phyloP scores from a whole-genome alignment of 2,888 invertebrate species.

The Drosophila kanekoi region DNA sequence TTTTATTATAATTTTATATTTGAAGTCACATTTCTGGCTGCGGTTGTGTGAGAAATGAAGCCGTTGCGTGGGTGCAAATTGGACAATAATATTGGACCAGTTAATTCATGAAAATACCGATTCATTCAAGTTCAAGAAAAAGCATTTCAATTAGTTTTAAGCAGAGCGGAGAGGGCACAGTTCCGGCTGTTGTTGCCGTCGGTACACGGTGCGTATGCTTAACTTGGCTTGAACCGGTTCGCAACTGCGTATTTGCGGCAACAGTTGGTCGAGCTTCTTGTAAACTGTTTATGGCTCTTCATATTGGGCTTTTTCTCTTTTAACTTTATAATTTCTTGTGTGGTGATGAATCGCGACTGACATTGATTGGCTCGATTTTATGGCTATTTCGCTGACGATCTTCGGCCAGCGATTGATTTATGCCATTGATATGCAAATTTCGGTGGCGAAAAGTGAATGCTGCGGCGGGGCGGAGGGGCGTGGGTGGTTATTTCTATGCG shows the following conservation, averaged over 20 bases:
- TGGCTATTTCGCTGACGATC: conserved; percentile 41
- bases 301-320: conserved; percentile 27
- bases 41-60: conserved; percentile 26
- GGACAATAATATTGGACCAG: conserved; percentile 60
- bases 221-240: conserved; percentile 33
- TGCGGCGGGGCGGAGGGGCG: conserved; percentile 16
- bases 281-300: conserved; percentile 21
- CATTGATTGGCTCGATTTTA: conserved; percentile 51
- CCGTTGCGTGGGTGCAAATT: conserved; percentile 74
- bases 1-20: conserved; percentile 35
- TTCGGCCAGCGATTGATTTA: conserved; percentile 34
- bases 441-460: conserved; percentile 22
- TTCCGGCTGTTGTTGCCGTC: conserved; percentile 6
- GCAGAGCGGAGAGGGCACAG: conserved; percentile 44
- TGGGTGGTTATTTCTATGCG: conserved; percentile 17
- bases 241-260: conserved; percentile 15
- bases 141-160: conserved; percentile 74
- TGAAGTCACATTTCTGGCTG: conserved; percentile 38
- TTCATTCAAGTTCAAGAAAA: conserved; percentile 63
- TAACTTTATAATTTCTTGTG: not conserved
- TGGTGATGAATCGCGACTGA: conserved; percentile 15
- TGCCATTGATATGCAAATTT: conserved; percentile 58
- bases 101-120: conserved; percentile 79
- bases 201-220: conserved; percentile 69
- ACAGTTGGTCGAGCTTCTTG: conserved; percentile 27